Percentiles rank a stretch among this genome's conserved stretches.
phyloP scores from a whole-genome alignment of 2,888 invertebrate species.

The Strigamia maritima region DNA sequence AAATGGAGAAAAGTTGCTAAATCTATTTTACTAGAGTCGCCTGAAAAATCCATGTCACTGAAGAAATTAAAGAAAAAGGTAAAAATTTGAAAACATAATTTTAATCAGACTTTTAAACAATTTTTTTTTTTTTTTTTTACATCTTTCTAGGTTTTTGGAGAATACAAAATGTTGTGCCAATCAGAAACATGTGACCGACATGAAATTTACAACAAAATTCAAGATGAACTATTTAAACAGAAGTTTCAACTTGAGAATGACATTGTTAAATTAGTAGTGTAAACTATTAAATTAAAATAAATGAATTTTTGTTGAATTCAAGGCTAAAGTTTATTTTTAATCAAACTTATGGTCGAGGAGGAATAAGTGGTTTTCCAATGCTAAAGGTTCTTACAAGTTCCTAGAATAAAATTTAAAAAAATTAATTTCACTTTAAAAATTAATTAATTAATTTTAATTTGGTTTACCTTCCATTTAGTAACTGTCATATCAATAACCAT shows the following conservation, averaged over 20 bases:
- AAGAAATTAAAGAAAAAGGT: constrained; percentile 76
- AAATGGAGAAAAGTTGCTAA: constrained; percentile 48
- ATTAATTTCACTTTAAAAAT: not conserved
- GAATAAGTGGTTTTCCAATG: not conserved
- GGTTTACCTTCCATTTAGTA: not conserved
- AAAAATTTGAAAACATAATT: not conserved
- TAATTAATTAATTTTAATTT: not conserved
- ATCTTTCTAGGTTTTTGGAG: not conserved
- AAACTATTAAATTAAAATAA: not conserved
- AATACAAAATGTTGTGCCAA: constrained; percentile 9
- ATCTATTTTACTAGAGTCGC: constrained; percentile 55
- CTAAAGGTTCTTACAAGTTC: not conserved
- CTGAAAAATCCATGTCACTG: constrained; percentile 63
- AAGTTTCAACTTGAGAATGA: constrained; percentile 1
- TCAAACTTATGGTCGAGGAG: not conserved
- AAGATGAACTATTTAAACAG: constrained; percentile 10
- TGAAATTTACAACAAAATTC: not conserved
- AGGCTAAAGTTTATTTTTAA: not conserved
- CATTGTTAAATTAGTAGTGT: not conserved
- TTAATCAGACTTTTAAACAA: not conserved
- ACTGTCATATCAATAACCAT: not conserved
- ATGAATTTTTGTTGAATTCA: not conserved
- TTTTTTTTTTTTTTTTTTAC: not conserved
- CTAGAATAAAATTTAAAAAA: not conserved
- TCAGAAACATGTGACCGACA: not conserved